Conservation (phyloP, 2,113 vertebrate genomes). For the Rhegmatorhina hoffmannsi region DNA sequence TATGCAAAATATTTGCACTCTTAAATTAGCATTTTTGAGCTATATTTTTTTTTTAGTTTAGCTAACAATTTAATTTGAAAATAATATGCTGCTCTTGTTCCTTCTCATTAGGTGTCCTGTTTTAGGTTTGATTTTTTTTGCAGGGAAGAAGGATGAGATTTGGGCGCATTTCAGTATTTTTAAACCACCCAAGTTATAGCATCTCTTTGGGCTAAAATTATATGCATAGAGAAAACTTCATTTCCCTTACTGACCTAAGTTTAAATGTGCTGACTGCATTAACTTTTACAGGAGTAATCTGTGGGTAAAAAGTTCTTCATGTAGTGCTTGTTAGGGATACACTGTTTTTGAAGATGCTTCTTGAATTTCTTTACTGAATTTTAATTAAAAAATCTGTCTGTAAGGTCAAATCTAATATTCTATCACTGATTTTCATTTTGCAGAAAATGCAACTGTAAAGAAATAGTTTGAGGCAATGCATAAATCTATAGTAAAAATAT, state of each 20-base stretch:
- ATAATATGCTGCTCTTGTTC: background rate
- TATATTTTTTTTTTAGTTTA: background rate
- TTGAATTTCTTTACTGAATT: background rate
- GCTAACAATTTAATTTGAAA: background rate
- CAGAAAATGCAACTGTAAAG: background rate
- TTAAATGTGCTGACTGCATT: background rate
- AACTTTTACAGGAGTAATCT: background rate
- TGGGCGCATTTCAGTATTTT: background rate
- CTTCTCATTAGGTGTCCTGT: background rate
- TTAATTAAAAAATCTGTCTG: background rate
- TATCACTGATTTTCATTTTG: background rate
- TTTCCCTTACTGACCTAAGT: background rate
- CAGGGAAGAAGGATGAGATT: background rate
- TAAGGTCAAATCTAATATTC: background rate
- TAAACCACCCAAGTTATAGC: background rate
- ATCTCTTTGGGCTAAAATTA: background rate
- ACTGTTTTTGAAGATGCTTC: background rate
- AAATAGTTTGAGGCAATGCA: background rate
- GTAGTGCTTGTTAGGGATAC: background rate
- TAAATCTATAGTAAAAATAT: background rate
- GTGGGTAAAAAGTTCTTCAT: background rate
- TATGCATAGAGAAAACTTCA: background rate
- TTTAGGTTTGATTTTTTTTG: background rate
- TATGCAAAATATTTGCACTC: background rate
- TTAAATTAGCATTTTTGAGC: background rate